A percentile compares a stretch with the other conserved stretches of the same genome.
These are phyloP conservation scores for Anniella stebbinsi DNA, from an alignment of 2,797 vertebrate genomes.

Conservation along the genomic window DNA sequence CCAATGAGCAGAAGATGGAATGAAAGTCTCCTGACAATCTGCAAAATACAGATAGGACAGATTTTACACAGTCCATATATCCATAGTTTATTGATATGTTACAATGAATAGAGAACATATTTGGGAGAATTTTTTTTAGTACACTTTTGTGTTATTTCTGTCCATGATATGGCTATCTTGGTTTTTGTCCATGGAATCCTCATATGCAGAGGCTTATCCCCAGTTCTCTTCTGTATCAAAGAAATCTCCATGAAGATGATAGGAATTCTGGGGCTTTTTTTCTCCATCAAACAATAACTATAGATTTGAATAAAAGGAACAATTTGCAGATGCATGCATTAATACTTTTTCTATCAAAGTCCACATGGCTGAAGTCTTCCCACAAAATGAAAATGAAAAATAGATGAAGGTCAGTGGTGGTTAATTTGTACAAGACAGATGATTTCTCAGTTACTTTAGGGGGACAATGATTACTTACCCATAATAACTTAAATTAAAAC, in stretches of 20 bases:
- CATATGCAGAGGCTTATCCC: not conserved
- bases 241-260: not conserved
- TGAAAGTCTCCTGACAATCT: too few species aligned
- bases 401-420: not conserved
- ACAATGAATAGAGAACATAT: too few species aligned
- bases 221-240: not conserved
- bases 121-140: not conserved
- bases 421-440: conserved; percentile 1
- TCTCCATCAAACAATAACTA: not conserved
- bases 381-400: not conserved
- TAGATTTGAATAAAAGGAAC: not conserved
- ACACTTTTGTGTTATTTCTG: not conserved
- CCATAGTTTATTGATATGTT: too few species aligned
- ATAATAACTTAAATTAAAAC: not conserved
- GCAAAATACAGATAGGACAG: too few species aligned
- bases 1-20: too few species aligned
- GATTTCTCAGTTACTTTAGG: not conserved
- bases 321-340: not conserved
- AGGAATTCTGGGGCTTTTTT: not conserved
- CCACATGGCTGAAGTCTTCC: not conserved
- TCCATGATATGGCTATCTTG: not conserved
- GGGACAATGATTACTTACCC: not conserved
- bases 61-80: too few species aligned
- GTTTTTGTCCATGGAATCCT: not conserved
- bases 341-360: not conserved